Evolutionary conservation across 2,888 invertebrate genomes (phyloP).

Genomic region (Plusia festucae): DNA sequence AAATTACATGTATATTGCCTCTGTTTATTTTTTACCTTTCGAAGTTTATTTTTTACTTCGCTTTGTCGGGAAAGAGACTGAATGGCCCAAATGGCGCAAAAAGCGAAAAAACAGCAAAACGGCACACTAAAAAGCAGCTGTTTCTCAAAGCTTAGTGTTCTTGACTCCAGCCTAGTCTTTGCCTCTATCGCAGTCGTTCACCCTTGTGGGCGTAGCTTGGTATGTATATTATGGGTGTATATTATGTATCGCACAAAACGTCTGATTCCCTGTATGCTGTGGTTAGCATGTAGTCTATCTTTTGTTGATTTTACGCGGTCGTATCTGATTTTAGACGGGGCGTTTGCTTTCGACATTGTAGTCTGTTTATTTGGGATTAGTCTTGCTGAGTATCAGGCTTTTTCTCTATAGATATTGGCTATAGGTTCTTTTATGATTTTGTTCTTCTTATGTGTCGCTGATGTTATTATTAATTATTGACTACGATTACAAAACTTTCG

Average conservation of each 20-base stretch:
- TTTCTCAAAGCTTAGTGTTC: slow-evolving; percentile 38
- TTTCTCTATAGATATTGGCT: neutral
- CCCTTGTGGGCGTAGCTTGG: slow-evolving; percentile 53
- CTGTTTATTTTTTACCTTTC: neutral
- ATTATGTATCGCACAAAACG: slow-evolving; percentile 38
- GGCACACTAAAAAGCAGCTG: slow-evolving; percentile 23
- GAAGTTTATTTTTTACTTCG: no score
- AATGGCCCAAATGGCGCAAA: slow-evolving; percentile 18
- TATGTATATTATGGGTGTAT: slow-evolving; percentile 48
- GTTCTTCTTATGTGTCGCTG: neutral
- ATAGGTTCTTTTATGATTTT: neutral
- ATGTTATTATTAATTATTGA: neutral
- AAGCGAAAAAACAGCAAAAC: slow-evolving; percentile 14
- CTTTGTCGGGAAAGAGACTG: slow-evolving; percentile 5
- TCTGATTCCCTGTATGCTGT: slow-evolving; percentile 20
- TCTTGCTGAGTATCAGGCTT: neutral
- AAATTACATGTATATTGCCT: neutral
- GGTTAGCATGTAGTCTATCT: slow-evolving; percentile 10
- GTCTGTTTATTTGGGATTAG: slow-evolving; percentile 28
- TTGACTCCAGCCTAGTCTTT: slow-evolving; percentile 37
- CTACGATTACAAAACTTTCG: no score
- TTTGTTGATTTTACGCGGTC: slow-evolving; percentile 53
- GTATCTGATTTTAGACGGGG: slow-evolving; percentile 51
- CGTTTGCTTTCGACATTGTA: slow-evolving; percentile 51
- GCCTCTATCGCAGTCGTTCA: slow-evolving; percentile 53